Conservation (phyloP, 2,113 vertebrate species). For the Psittacula cyanocephala region DNA sequence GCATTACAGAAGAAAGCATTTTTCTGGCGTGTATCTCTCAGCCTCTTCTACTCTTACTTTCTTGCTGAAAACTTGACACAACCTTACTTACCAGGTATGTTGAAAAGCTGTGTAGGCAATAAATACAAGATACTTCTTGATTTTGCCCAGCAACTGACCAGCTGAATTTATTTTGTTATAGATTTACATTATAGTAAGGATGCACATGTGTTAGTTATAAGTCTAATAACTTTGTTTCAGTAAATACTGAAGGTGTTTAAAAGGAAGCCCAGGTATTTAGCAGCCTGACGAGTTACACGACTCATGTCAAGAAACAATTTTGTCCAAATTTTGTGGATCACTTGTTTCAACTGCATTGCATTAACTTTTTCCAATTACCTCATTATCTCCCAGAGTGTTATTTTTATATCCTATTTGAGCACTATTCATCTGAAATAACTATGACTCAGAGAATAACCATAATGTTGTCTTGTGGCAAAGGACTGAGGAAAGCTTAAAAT, state of each 20-base stretch:
- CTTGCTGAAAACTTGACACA: background rate
- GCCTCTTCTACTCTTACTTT: background rate
- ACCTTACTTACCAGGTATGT: background rate
- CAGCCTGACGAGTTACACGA: background rate
- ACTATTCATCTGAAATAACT: constrained; percentile 38
- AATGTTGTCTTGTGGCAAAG: background rate
- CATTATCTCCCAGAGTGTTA: background rate
- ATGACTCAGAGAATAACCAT: constrained; percentile 24
- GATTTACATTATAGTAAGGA: background rate
- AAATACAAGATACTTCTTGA: background rate
- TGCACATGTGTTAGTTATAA: background rate
- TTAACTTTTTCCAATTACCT: constrained; percentile 16
- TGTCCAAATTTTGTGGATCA: constrained; percentile 29
- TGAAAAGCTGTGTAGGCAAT: background rate
- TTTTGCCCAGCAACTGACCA: background rate
- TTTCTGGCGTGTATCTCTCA: constrained; percentile 12
- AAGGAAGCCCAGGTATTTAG: background rate
- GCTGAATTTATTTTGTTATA: background rate
- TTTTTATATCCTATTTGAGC: constrained; percentile 28
- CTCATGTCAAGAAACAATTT: constrained; percentile 19
- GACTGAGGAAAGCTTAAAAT: background rate
- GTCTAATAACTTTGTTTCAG: background rate
- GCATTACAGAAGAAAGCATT: constrained; percentile 70
- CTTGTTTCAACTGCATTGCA: constrained; percentile 19
- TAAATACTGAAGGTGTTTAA: background rate